Conservation (phyloP, 2,113 vertebrate genomes). For the Esox niger region DNA sequence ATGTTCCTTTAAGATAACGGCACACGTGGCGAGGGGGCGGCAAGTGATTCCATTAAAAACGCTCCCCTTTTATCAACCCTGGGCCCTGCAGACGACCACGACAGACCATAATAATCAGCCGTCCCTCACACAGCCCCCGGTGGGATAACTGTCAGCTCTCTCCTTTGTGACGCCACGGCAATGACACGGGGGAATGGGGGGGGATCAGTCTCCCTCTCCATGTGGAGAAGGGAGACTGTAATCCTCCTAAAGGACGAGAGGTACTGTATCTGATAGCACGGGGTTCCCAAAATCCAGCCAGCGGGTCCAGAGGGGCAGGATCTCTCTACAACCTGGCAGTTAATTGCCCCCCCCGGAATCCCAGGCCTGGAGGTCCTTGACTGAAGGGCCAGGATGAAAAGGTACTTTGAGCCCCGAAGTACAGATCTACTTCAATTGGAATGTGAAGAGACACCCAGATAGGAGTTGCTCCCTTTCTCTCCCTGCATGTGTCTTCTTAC, state of each 20-base stretch:
- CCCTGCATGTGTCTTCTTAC: neutral
- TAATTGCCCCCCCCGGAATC: no score
- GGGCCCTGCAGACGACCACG: neutral
- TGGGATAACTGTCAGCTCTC: slow-evolving; percentile 15
- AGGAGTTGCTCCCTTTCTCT: no score
- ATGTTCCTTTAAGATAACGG: slow-evolving; percentile 18
- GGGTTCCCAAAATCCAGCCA: no score
- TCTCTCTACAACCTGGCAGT: no score
- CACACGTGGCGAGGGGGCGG: neutral
- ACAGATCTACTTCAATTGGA: no score
- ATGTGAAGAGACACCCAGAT: no score
- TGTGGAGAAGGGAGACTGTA: slow-evolving; percentile 12
- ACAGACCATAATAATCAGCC: slow-evolving; percentile 39
- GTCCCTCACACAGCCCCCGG: neutral
- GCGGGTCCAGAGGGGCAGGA: no score
- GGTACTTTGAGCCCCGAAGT: no score
- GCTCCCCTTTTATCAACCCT: slow-evolving; percentile 19
- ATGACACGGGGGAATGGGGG: slow-evolving; percentile 34
- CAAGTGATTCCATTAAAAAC: slow-evolving; percentile 25
- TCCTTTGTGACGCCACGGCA: slow-evolving; percentile 22
- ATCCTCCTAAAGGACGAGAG: slow-evolving; percentile 34
- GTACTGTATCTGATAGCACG: no score
- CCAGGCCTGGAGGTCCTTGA: no score
- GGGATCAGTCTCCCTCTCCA: slow-evolving; percentile 14
- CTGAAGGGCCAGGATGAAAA: no score